Conservation (phyloP, 2,797 vertebrate genomes). For the Labeo calbasu region DNA sequence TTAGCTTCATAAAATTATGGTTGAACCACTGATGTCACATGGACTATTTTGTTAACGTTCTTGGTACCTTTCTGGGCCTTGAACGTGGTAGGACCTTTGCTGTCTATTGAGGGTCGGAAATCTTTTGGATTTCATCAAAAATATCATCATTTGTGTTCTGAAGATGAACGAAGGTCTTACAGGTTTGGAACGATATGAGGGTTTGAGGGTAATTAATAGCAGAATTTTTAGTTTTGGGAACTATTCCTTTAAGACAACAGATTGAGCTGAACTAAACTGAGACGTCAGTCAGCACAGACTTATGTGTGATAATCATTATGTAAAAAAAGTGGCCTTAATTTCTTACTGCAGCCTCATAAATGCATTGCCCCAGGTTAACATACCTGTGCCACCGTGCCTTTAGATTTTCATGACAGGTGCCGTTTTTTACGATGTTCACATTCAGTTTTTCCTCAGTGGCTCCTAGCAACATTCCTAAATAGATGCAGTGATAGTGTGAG, state of each 20-base stretch:
- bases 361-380: constrained; percentile 66
- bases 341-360: background rate
- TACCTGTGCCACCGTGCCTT: constrained; percentile 75
- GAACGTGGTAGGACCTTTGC: too few relatives aligned
- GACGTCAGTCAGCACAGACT: constrained; percentile 28
- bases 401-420: constrained; percentile 80
- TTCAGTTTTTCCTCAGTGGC: constrained; percentile 82
- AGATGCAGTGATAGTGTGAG: constrained; percentile 80
- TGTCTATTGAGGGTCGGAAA: too few relatives aligned
- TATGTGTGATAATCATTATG: constrained; percentile 28
- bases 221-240: too few relatives aligned
- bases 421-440: constrained; percentile 79
- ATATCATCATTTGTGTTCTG: too few relatives aligned
- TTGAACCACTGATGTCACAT: too few relatives aligned
- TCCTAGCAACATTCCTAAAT: constrained; percentile 81
- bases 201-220: too few relatives aligned
- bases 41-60: too few relatives aligned
- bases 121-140: too few relatives aligned
- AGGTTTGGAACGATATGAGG: too few relatives aligned
- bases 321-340: constrained; percentile 12
- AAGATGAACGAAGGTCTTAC: too few relatives aligned
- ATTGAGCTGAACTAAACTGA: constrained; percentile 35
- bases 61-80: too few relatives aligned
- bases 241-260: background rate
- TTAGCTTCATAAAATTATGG: too few relatives aligned